A percentile compares a stretch with the other conserved stretches of the same genome.
Conservation (phyloP, 2,113 vertebrate genomes). For the Macaca fascicularis region T2T-MFA8v1.1 NC_088377.1:163897501-163898000, state of each 20-base stretch:
- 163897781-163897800: neutral
- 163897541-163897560: neutral
- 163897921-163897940: neutral
- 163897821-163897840: neutral
- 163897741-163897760: neutral
- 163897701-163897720: neutral
- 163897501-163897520: neutral
- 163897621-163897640: neutral
- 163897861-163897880: neutral
- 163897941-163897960: neutral
- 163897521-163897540: neutral
- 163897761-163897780: neutral
- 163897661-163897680: neutral
- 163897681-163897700: neutral
- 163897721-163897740: neutral
- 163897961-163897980: neutral
- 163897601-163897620: neutral
- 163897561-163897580: neutral
- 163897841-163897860: neutral
- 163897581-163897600: neutral
- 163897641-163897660: neutral
- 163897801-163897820: neutral
- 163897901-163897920: neutral
- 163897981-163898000: neutral
- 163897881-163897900: neutral